Evolutionary conservation across 2,113 vertebrate species (phyloP).

Genomic region (Catharus bicknelli): DNA sequence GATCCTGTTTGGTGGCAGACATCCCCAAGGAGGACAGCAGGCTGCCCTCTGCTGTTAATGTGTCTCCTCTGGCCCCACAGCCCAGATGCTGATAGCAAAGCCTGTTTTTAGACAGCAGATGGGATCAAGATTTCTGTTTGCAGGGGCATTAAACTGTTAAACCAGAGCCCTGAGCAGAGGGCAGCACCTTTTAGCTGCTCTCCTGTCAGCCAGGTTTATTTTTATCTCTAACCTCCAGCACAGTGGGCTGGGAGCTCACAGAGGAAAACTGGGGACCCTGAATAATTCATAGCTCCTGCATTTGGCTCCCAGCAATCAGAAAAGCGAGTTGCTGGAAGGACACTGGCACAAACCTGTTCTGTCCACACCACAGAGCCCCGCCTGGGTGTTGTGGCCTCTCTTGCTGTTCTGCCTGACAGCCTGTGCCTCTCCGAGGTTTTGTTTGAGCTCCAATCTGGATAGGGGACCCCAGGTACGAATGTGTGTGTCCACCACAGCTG

Average conservation of each 20-base stretch:
- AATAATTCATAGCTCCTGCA: background rate
- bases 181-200: background rate
- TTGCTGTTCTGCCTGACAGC: accelerated
- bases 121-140: background rate
- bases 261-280: background rate
- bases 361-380: background rate
- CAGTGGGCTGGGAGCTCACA: background rate
- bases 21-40: accelerated
- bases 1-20: background rate
- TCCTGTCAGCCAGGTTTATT: background rate
- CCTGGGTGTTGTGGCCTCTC: accelerated
- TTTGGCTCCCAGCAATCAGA: background rate
- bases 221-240: background rate
- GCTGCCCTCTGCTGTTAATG: background rate
- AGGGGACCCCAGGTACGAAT: accelerated
- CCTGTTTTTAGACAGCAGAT: accelerated
- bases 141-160: background rate
- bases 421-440: accelerated
- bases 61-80: background rate
- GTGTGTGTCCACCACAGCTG: accelerated
- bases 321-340: background rate
- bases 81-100: background rate
- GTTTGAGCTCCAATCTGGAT: background rate
- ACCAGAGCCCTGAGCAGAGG: background rate
- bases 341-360: background rate